A percentile compares a stretch with the other conserved stretches of the same genome.
These are phyloP conservation scores for Ichneumoninae sp. DNA, from an alignment of 2,888 invertebrate species.

Conservation along the genomic window DNA sequence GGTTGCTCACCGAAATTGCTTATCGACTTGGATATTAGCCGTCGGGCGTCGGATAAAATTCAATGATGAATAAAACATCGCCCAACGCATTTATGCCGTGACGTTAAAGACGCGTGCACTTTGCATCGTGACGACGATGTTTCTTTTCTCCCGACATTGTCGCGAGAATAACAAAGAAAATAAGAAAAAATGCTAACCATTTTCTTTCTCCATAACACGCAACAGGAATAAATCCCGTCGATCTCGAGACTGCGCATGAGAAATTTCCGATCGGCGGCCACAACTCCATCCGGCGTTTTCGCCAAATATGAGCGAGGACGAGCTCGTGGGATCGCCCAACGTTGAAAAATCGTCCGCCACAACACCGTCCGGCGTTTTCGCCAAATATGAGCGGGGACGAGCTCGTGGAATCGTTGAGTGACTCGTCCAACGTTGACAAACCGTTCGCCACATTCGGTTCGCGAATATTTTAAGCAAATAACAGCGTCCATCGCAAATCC, in stretches of 20 bases:
- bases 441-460: conserved; percentile 36
- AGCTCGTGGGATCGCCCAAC: conserved; percentile 4
- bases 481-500: background rate
- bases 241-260: background rate
- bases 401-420: conserved; percentile 23
- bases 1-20: conserved; percentile 15
- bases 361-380: conserved; percentile 13
- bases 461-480: conserved; percentile 58
- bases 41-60: conserved; percentile 2
- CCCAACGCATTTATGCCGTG: background rate
- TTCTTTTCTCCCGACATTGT: background rate
- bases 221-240: background rate
- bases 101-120: conserved; percentile 29
- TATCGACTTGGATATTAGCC: conserved; percentile 8
- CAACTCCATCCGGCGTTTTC: conserved; percentile 22
- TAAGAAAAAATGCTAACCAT: background rate
- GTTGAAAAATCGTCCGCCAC: conserved; percentile 32
- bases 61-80: conserved; percentile 39
- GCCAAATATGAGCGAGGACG: conserved; percentile 26
- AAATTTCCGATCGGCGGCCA: conserved; percentile 20
- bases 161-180: conserved; percentile 5
- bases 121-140: conserved; percentile 34
- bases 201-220: background rate
- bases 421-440: background rate
- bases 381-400: conserved; percentile 29